Percentiles rank a stretch among this genome's conserved stretches.
Evolutionary conservation across 37 sponge, comb jelly and placozoan species (phyloP).

Genomic region (Aplysina aerophoba): DNA sequence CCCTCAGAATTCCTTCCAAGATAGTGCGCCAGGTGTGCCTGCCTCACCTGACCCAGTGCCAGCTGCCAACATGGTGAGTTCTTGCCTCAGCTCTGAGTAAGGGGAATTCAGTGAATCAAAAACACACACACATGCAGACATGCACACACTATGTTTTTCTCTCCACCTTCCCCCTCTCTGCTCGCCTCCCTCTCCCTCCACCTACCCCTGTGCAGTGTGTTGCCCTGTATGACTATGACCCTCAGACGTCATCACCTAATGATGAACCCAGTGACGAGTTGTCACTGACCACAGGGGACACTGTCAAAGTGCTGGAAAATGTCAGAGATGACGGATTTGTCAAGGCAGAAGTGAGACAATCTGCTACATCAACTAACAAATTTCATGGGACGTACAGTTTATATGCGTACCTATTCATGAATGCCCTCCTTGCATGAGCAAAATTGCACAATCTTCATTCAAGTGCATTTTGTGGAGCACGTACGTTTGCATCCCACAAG

Average conservation of each 20-base stretch:
- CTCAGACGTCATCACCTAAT: constrained; percentile 53
- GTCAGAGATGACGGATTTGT: constrained; percentile 53
- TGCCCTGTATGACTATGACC: constrained; percentile 60
- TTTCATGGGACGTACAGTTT: background rate
- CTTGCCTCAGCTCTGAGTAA: too few relatives aligned
- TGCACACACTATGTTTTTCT: background rate
- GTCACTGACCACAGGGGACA: constrained; percentile 38
- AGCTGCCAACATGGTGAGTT: background rate
- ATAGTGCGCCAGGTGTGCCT: too few relatives aligned
- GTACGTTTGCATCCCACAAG: background rate
- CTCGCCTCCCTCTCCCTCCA: too few relatives aligned
- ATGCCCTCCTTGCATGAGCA: too few relatives aligned
- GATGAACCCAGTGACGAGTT: constrained; percentile 47
- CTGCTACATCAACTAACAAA: background rate
- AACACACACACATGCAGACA: constrained; percentile 10
- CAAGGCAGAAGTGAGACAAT: constrained; percentile 49
- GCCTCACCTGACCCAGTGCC: background rate
- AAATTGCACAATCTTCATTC: too few relatives aligned
- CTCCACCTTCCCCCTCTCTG: constrained; percentile 1
- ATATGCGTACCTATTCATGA: too few relatives aligned
- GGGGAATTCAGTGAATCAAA: background rate
- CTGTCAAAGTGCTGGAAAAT: constrained; percentile 25
- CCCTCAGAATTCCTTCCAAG: background rate
- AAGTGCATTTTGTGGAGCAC: too few relatives aligned
- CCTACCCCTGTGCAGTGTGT: background rate